Conservation (phyloP, 2,797 vertebrate species). For the Siniperca undulata region DNA sequence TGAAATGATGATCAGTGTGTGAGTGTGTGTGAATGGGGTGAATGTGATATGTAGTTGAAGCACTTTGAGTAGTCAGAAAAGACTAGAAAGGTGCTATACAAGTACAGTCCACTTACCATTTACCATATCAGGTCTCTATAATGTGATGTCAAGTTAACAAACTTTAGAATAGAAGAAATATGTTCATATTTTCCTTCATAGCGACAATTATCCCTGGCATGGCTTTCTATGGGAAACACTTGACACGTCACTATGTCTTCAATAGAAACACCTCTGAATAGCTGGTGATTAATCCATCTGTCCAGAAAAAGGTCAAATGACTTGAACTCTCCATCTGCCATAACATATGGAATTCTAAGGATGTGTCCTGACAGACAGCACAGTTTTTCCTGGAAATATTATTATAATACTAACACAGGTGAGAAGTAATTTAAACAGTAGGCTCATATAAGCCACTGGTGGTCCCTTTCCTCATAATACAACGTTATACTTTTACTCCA, state of each 20-base stretch:
- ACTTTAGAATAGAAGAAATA: not conserved
- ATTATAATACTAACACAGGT: not conserved
- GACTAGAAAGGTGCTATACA: too few species aligned
- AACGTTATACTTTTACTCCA: not conserved
- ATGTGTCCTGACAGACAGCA: constrained; percentile 2
- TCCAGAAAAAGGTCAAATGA: not conserved
- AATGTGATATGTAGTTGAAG: too few species aligned
- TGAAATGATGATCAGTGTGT: too few species aligned
- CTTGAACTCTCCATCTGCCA: constrained; percentile 28
- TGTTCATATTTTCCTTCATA: not conserved
- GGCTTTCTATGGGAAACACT: not conserved
- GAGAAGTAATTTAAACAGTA: not conserved
- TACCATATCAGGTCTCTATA: not conserved
- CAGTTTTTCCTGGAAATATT: not conserved
- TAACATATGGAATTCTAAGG: constrained; percentile 8
- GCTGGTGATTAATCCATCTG: constrained; percentile 16
- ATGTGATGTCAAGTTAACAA: not conserved
- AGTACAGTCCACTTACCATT: too few species aligned
- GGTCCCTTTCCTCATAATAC: not conserved
- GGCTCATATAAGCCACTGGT: not conserved
- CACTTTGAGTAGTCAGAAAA: too few species aligned
- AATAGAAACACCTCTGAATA: constrained; percentile 5
- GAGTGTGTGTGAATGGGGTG: too few species aligned
- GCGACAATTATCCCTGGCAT: not conserved
- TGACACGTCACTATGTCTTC: not conserved